Base-by-base conservation (phyloP, 2,888 invertebrate genomes). In the Melipona beecheii region DNA sequence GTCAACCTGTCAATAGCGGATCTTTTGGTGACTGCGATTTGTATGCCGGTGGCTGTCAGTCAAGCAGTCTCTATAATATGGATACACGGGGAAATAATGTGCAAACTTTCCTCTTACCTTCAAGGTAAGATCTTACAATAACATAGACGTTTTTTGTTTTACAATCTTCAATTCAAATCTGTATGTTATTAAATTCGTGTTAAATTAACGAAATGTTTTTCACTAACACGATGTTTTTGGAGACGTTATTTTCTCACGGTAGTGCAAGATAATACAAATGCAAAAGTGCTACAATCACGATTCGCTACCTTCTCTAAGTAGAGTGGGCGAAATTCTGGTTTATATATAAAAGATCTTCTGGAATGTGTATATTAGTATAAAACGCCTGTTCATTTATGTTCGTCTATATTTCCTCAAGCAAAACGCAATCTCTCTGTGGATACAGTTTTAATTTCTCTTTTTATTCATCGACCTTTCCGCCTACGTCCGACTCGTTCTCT, bases 1-100 rank as follows among this genome's bases (percentile, higher is more conserved):
- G 97, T 97, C 90, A 97, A 97, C 93, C 94, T 97, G 82, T 97
- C 97, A 0, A 95, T 97, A 80, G 97, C 97, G 0, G 97, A 97
- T 89, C 95, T 97, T 11, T 95, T 97, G 84, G 97, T 97, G 89
- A 97, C 97, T 0, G 92, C 96, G 85, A 96, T 97, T 91, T 97
- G 97, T 92, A 97, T 97, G 97, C 97, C 97, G 0, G 96, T 96
- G 88, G 96, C 97, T 85, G 96, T 97, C 66, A 96, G 96, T 82
- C 96, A 96, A 92, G 96, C 97, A 0, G 96, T 97, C 84, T 96
- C 97, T 0, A 95, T 96, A 71, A 95, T 96, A 21, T 97, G 97
- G 97, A 95, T 96, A 91, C 96, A 97, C 90, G 97, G 97, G 0
- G 96, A 96, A 87, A 95, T 96, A 76, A 96, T 97, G 95, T 98